Conservation (phyloP, 1,140 invertebrate genomes). For the Heliconius hermathena region DNA sequence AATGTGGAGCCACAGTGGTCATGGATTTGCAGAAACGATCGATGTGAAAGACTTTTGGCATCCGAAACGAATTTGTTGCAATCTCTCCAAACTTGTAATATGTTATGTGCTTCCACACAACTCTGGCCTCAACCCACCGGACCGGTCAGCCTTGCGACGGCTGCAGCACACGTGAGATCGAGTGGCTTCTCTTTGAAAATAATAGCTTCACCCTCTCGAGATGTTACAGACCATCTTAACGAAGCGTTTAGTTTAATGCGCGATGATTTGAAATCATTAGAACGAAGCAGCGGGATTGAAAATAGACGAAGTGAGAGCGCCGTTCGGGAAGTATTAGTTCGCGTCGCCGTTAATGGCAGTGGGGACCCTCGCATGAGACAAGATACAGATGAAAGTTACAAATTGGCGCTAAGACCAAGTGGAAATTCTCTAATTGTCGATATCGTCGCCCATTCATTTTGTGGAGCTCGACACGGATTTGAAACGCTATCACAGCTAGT, state of each 20-base stretch:
- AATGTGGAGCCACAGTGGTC: slow-evolving; percentile 78
- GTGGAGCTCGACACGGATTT: slow-evolving; percentile 89
- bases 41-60: slow-evolving; percentile 75
- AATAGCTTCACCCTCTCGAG: slow-evolving; percentile 56
- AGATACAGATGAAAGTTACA: slow-evolving; percentile 89
- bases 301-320: slow-evolving; percentile 71
- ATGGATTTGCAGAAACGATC: slow-evolving; percentile 79
- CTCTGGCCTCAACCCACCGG: slow-evolving; percentile 83
- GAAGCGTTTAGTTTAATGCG: slow-evolving; percentile 68
- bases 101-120: slow-evolving; percentile 83
- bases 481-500: slow-evolving; percentile 91
- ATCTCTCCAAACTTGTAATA: slow-evolving; percentile 82
- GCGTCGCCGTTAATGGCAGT: slow-evolving; percentile 80
- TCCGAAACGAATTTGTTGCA: slow-evolving; percentile 62
- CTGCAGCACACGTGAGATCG: slow-evolving; percentile 61
- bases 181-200: slow-evolving; percentile 56
- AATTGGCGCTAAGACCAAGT: slow-evolving; percentile 82
- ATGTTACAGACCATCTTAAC: slow-evolving; percentile 57
- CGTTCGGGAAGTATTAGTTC: slow-evolving; percentile 72
- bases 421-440: slow-evolving; percentile 82
- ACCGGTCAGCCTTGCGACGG: slow-evolving; percentile 77
- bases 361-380: slow-evolving; percentile 83
- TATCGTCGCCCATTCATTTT: slow-evolving; percentile 87
- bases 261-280: slow-evolving; percentile 55
- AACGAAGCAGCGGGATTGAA: slow-evolving; percentile 66